These are phyloP conservation scores for Pocillopora damicornis DNA, from an alignment of 64 coral and sea anemone genomes.

Conservation along the genomic window DNA sequence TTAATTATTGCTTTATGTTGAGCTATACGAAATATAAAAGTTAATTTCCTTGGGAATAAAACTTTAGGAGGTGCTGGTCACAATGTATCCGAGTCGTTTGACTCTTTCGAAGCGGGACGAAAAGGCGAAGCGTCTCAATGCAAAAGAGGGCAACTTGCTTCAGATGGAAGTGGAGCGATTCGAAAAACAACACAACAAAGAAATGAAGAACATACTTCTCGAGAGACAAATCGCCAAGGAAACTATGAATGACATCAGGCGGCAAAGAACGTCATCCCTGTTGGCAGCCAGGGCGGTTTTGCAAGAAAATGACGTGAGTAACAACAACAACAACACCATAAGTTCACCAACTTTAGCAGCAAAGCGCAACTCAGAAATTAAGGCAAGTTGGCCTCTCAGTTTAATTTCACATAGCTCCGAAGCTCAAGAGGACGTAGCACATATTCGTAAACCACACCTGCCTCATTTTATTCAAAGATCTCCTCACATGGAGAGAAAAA, in stretches of 20 bases:
- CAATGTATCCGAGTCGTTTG: conserved; percentile 11
- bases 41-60: no score
- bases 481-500: no score
- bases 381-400: background rate
- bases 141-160: conserved; percentile 52
- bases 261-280: background rate
- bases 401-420: background rate
- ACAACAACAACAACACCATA: background rate
- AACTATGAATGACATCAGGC: conserved; percentile 37
- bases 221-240: conserved; percentile 43
- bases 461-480: no score
- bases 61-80: background rate
- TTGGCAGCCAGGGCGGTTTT: background rate
- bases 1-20: background rate
- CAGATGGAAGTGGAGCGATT: conserved; percentile 60
- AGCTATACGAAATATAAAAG: no score
- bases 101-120: conserved; percentile 45
- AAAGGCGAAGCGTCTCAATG: conserved; percentile 69
- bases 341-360: background rate
- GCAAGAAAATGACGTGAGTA: background rate
- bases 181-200: conserved; percentile 62
- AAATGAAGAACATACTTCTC: conserved; percentile 53
- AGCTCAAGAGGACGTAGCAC: background rate
- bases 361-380: background rate
- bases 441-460: background rate